phyloP scores from a whole-genome alignment of 2,113 vertebrate genomes.

The Rhabdornis inornatus region DNA sequence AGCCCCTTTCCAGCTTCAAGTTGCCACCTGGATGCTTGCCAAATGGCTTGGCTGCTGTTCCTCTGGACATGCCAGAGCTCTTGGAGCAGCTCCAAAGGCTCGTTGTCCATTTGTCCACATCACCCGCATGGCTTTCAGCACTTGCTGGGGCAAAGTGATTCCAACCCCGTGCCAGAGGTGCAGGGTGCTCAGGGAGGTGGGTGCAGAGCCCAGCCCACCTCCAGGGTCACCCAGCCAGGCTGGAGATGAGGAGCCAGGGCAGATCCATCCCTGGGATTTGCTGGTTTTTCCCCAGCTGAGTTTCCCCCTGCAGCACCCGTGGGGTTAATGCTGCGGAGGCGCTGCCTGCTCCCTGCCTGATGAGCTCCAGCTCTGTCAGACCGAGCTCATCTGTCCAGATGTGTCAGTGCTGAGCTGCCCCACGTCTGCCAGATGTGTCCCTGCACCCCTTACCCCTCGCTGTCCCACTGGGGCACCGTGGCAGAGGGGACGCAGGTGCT shows the following conservation, averaged over 20 bases:
- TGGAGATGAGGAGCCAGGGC: fast-evolving
- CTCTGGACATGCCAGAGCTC: fast-evolving
- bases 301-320: fast-evolving
- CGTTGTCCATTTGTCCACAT: fast-evolving
- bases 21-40: conserved; percentile 5
- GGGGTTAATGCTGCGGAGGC: background rate
- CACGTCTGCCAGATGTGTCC: background rate
- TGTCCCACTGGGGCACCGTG: fast-evolving
- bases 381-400: background rate
- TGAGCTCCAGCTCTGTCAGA: background rate
- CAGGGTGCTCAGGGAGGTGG: background rate
- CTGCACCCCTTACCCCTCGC: background rate
- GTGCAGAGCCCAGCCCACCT: fast-evolving
- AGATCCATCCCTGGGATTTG: background rate
- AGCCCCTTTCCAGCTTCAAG: background rate
- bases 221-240: background rate
- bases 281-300: background rate
- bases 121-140: background rate
- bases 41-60: background rate
- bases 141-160: fast-evolving
- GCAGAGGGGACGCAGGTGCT: background rate
- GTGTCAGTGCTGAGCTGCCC: background rate
- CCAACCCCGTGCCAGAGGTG: fast-evolving
- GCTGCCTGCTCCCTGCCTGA: background rate
- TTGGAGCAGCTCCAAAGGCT: fast-evolving